phyloP scores from a whole-genome alignment of 2,888 invertebrate genomes.

The Pterobdella sp. region DNA sequence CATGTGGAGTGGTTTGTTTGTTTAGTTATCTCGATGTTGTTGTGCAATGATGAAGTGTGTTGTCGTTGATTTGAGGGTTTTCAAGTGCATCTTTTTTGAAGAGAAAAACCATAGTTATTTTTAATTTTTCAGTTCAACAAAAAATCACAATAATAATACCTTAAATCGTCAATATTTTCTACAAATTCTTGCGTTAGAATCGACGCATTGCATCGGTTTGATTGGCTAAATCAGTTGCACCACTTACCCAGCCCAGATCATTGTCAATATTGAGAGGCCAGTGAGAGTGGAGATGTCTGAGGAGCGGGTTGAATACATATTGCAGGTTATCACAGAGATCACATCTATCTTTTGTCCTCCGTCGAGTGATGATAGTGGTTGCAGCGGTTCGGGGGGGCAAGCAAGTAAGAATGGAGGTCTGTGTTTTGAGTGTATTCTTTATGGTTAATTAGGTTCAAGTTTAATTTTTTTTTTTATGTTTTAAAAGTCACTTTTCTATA shows the following conservation, averaged over 20 bases:
- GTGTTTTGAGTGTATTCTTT: background rate
- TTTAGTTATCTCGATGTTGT: no score
- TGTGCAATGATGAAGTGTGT: no score
- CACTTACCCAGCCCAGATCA: background rate
- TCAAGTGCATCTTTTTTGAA: no score
- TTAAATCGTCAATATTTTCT: no score
- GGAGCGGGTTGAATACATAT: background rate
- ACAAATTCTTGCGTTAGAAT: no score
- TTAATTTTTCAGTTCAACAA: no score
- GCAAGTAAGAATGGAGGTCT: background rate
- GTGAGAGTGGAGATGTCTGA: background rate
- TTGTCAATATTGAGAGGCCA: background rate
- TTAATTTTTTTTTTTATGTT: background rate
- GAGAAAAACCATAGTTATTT: no score
- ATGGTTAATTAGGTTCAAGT: background rate
- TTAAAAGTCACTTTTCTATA: background rate
- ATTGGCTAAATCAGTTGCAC: no score
- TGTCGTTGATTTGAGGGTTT: no score
- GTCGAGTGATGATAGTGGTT: background rate
- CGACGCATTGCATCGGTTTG: no score
- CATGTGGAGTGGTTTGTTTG: no score
- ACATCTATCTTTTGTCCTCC: background rate
- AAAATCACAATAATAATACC: no score
- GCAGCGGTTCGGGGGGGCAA: background rate
- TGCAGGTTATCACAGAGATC: background rate